Conservation (phyloP, 2,797 vertebrate species). For the Semotilus atromaculatus region DNA sequence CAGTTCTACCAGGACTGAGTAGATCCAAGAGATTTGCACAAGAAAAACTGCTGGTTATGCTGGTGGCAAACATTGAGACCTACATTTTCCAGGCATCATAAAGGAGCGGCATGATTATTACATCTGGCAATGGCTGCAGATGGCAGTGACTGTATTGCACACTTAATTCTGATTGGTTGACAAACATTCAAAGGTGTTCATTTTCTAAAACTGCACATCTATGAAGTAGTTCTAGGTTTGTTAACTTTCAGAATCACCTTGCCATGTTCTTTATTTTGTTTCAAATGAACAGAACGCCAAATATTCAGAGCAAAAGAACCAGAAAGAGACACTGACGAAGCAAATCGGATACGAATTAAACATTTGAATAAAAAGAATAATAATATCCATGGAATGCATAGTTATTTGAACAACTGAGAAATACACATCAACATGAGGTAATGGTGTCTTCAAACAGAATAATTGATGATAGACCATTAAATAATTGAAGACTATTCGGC, state of each 20-base stretch:
- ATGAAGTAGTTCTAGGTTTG: neutral
- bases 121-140: neutral
- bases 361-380: neutral
- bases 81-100: neutral
- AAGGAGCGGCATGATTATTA: neutral
- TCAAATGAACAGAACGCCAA: neutral
- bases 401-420: neutral
- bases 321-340: neutral
- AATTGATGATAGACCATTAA: neutral
- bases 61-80: neutral
- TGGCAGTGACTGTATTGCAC: slow-evolving; percentile 3
- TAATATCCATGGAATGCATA: neutral
- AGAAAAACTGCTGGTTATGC: neutral
- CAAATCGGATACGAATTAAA: neutral
- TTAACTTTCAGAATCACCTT: slow-evolving; percentile 1
- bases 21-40: neutral
- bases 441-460: neutral
- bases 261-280: neutral
- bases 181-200: neutral
- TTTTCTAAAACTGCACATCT: neutral
- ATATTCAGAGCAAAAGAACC: neutral
- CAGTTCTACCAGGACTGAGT: slow-evolving; percentile 20
- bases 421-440: neutral
- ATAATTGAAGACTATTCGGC: neutral
- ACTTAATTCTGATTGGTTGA: slow-evolving; percentile 17